phyloP scores from a whole-genome alignment of 1,140 invertebrate genomes.

The Trachelipus rathkii region DNA sequence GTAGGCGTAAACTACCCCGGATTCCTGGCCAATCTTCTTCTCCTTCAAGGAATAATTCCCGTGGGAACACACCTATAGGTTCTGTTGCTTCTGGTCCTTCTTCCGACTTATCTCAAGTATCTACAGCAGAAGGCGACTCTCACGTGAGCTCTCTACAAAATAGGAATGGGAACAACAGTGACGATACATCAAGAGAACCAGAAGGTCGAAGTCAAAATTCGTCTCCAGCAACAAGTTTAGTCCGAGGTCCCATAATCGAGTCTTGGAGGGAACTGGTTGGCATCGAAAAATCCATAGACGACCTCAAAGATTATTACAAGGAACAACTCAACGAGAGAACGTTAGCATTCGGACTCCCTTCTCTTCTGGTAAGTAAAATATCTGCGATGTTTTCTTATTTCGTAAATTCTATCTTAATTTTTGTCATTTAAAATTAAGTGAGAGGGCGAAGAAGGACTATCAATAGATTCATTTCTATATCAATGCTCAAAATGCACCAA shows the following conservation, averaged over 20 bases:
- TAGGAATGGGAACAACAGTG: conserved; percentile 4
- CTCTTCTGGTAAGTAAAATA: no score
- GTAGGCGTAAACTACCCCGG: conserved; percentile 44
- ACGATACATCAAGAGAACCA: conserved; percentile 40
- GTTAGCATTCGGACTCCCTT: no score
- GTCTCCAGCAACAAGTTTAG: conserved; percentile 43
- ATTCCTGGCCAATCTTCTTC: conserved; percentile 23
- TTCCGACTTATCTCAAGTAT: neutral
- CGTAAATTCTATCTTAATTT: no score
- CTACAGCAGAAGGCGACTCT: neutral
- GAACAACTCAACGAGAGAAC: conserved; percentile 34
- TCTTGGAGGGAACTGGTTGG: conserved; percentile 39
- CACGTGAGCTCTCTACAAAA: neutral
- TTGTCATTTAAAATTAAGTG: no score
- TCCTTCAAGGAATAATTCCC: neutral
- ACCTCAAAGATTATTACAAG: conserved; percentile 34
- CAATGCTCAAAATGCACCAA: no score
- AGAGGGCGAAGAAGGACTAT: no score
- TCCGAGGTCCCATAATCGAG: conserved; percentile 36
- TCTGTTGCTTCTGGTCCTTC: neutral
- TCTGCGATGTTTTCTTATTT: no score
- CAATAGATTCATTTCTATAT: no score
- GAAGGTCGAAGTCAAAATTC: conserved; percentile 46
- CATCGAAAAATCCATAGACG: conserved; percentile 16
- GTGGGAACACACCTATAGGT: neutral